These are phyloP conservation scores for Charaxes varanes DNA, from an alignment of 1,140 invertebrate genomes.

Conservation along the genomic window DNA sequence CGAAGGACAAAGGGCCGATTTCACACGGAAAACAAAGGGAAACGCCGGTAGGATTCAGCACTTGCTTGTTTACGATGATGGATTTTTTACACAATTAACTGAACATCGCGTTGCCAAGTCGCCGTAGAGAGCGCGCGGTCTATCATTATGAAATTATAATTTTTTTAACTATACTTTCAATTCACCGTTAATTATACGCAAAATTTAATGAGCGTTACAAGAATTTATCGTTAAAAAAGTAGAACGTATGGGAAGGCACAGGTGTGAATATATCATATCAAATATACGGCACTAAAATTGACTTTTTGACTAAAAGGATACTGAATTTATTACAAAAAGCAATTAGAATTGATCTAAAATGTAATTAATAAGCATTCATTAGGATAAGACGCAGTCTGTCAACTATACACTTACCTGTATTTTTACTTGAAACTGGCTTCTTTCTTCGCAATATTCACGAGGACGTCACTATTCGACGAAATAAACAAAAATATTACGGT, in stretches of 20 bases:
- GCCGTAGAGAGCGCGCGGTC: conserved; percentile 41
- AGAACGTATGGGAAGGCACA: conserved; percentile 28
- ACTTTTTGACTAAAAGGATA: conserved; percentile 12
- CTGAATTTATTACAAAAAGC: conserved; percentile 26
- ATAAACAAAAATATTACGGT: conserved; percentile 56
- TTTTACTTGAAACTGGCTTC: conserved; percentile 51
- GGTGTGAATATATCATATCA: conserved; percentile 19
- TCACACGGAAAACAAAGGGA: conserved; percentile 66
- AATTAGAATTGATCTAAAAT: conserved; percentile 33
- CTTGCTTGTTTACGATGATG: conserved; percentile 40
- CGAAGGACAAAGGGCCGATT: conserved; percentile 68
- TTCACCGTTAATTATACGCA: background rate
- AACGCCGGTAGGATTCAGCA: conserved; percentile 49
- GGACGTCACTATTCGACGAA: conserved; percentile 50
- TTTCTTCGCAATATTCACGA: conserved; percentile 58
- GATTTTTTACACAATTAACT: conserved; percentile 42
- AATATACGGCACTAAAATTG: conserved; percentile 26
- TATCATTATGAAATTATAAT: conserved; percentile 52
- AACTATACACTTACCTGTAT: conserved; percentile 69
- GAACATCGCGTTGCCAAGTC: conserved; percentile 61
- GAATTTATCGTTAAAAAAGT: conserved; percentile 17
- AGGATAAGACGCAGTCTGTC: conserved; percentile 70
- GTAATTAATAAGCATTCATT: conserved; percentile 50
- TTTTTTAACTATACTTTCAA: conserved; percentile 10
- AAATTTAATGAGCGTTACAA: background rate